Evolutionary conservation across 2,797 vertebrate species (phyloP), one percentile per base, ranked within the genome.

Genomic region (Muscicapa striata): DNA sequence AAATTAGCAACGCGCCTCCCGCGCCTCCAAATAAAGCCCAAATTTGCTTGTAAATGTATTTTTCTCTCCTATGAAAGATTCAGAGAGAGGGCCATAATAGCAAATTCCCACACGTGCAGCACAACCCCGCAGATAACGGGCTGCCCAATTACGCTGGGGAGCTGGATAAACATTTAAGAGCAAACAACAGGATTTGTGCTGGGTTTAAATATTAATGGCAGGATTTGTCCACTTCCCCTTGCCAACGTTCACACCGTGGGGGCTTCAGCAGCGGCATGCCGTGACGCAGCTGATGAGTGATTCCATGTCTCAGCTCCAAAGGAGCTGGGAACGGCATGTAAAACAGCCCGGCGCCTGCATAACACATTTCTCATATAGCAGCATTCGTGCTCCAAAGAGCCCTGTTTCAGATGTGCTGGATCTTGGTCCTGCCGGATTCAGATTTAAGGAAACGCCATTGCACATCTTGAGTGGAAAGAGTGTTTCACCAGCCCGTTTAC

Each of bases 201-300:
- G 64, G 64, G 92, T 92, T 97, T 94, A 95, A 95, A 96, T 96
- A 97, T 96, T 97, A 90, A 95, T 96, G 93, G 87, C 77, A 90
- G 81, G 87, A 95, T 95, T 94, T 94, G 87, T 94, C 93, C 95
- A 91, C 81, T 89, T 93, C 94, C 88, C 94, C 68, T 78, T 96
- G 94, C 95, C 95, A 94, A 54, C 2, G 36, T 83, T 94, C 85
- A 85, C 93, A 82, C 86, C 45, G 8, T 90, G 80, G 94, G 89
- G 95, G 95, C 94, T 94, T 90, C 81, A 0, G 80, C 79, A 92
- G 85, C 11, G 2, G 90, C 77, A 96, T 7, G 92, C 85, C 3
- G 5, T 95, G 96, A 95, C 84, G 63, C 70, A 94, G 91, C 85
- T 21, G 30, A 94, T 67, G 90, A 96, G 84, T 54, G 74, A 95